Base-by-base conservation (phyloP, 2,888 invertebrate genomes). In the Oegoconia quadripuncta region DNA sequence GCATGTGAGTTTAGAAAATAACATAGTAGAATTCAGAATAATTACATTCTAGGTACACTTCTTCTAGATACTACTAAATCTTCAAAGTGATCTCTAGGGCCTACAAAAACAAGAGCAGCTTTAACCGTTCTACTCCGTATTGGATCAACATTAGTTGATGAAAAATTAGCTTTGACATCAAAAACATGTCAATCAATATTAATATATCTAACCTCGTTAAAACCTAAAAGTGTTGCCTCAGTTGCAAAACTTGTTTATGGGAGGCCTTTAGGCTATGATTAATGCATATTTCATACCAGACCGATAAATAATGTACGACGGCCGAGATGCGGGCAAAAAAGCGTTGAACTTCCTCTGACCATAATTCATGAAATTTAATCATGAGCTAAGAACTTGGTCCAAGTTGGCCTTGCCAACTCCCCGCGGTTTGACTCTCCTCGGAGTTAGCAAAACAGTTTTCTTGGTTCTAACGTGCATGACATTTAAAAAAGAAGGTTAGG, bases 321-420 rank as follows among this genome's bases (percentile, higher is more conserved):
- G 49, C 49, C 36, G 49, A 52, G 56, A 51, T 53, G 50, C 60
- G 59, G 59, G 62, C 55, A 64, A 75, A 74, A 76, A 76, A 73
- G 59, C 60, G 55, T 54, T 54, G 55, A 71, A 68, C 64, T 67
- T 57, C 52, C 52, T 59, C 70, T 67, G 66, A 69, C 73, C 67
- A 70, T 78, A 77, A 77, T 68, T 79, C 73, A 71, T 58, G 55
- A 70, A 78, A 79, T 80, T 76, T 76, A 80, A 81, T 78, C 75
- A 78, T 74, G 67, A 62, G 59, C 55, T 50, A 53, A 52, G 52
- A 53, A 69, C 71, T 58, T 72, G 66, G 52, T 53, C 26, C 33
- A 48, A 55, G 48, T 41, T 55, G 46, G 44, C 33, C 38, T n/a
- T n/a, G 40, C 18, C 40, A 45, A 52, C 27, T 39, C 34, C 36